phyloP scores from a whole-genome alignment of 2,113 vertebrate genomes.

The Syrrhaptes paradoxus region DNA sequence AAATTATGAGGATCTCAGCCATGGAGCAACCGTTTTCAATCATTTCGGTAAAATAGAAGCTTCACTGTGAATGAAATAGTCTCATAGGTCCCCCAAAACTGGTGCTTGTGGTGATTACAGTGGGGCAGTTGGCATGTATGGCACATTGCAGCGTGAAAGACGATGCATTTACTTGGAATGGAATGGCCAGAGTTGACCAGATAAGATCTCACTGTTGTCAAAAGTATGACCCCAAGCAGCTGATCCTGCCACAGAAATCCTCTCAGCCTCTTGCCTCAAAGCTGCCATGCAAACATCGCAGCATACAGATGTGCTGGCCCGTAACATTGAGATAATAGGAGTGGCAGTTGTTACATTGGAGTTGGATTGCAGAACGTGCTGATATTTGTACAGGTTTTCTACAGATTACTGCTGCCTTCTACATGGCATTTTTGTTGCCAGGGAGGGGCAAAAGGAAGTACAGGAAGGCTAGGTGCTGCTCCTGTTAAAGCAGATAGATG shows the following conservation, averaged over 20 bases:
- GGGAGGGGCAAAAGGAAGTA: not conserved
- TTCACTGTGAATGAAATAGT: not conserved
- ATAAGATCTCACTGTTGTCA: not conserved
- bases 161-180: no score
- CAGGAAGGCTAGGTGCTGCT: not conserved
- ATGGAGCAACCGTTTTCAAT: not conserved
- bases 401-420: not conserved
- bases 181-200: not conserved
- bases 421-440: not conserved
- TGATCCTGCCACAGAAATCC: not conserved
- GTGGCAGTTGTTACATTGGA: no score
- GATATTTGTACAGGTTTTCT: not conserved
- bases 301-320: accelerated
- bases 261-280: not conserved
- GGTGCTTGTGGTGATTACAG: not conserved
- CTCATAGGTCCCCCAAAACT: not conserved
- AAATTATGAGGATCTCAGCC: not conserved
- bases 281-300: not conserved
- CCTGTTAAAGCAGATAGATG: not conserved
- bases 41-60: not conserved
- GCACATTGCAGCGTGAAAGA: not conserved
- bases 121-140: not conserved
- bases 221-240: not conserved
- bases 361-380: not conserved
- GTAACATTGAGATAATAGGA: accelerated